phyloP scores from a whole-genome alignment of 2,113 vertebrate genomes.

The Syrmaticus mikado region DNA sequence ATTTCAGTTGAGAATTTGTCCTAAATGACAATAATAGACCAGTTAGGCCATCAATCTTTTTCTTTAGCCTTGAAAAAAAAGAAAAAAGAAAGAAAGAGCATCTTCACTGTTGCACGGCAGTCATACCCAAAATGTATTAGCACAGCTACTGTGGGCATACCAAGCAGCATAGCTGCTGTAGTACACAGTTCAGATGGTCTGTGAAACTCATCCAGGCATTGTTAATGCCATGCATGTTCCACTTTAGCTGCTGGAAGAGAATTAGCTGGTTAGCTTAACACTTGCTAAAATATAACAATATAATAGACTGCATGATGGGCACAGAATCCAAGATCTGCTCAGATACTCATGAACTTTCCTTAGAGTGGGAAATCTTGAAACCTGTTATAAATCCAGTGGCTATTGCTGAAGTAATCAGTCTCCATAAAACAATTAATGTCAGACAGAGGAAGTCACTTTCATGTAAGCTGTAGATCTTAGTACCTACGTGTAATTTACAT shows the following conservation, averaged over 20 bases:
- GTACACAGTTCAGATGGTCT: fast-evolving
- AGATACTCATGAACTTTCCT: conserved; percentile 5
- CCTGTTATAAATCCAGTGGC: not conserved
- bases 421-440: conserved; percentile 65
- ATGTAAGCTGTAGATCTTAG: conserved; percentile 42
- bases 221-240: not conserved
- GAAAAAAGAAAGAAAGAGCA: not conserved
- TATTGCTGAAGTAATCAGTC: conserved; percentile 41
- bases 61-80: not conserved
- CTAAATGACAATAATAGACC: not conserved
- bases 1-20: not conserved
- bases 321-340: not conserved
- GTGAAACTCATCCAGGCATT: not conserved
- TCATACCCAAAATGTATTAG: not conserved
- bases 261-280: not conserved
- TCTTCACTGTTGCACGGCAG: not conserved
- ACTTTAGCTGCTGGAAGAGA: not conserved
- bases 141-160: not conserved
- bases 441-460: conserved; percentile 66
- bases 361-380: not conserved
- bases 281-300: not conserved
- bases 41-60: not conserved
- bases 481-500: conserved; percentile 45
- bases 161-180: not conserved
- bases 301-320: not conserved